Evolutionary conservation across 2,113 vertebrate genomes (phyloP), one percentile per base, ranked within the genome.

Genomic region (Larimichthys crocea): DNA sequence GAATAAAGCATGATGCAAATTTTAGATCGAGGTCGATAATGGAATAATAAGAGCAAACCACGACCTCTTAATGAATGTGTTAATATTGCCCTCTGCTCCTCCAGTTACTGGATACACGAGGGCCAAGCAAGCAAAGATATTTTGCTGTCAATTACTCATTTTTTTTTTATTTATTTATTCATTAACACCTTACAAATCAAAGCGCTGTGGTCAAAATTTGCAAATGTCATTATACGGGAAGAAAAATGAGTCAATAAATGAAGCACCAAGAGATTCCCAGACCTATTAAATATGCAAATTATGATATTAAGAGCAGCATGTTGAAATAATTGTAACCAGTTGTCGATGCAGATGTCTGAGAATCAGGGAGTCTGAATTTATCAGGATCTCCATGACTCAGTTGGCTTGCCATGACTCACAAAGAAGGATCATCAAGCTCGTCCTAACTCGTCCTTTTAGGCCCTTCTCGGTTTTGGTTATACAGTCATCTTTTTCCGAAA

Each of bases 1-100:
- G 79, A 84, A 87, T 62, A 86, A 82, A 86, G 69, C 59, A 62
- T 49, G 44, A 91, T 91, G 91, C 80, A 91, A 91, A 94, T 93
- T 88, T 71, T 46, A 85, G 60, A 91, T 88, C 57, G 72, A 60
- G 90, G 78, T 94, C 92, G 82, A 91, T 93, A 87, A 86, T 40
- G 80, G 90, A 89, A 92, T 91, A 92, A 88, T 88, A 91, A 90
- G 83, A 24, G 74, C 69, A 71, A 83, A 85, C 76, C 61, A 3
- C 7, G 16, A 85, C 80, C 81, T 80, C 77, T 82, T 89, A 91
- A 92, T 89, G 63, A 89, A 79, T 80, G 79, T 68, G 65, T 75
- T 83, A 67, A 72, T 67, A 65, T 75, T 78, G 57, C 61, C 72
- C 86, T 67, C 65, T 69, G 53, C 65, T 24, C 75, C 65, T 62